Evolutionary conservation across 2,888 invertebrate species (phyloP), one percentile per base, ranked within the genome.

Genomic region (Lutraria lutraria): DNA sequence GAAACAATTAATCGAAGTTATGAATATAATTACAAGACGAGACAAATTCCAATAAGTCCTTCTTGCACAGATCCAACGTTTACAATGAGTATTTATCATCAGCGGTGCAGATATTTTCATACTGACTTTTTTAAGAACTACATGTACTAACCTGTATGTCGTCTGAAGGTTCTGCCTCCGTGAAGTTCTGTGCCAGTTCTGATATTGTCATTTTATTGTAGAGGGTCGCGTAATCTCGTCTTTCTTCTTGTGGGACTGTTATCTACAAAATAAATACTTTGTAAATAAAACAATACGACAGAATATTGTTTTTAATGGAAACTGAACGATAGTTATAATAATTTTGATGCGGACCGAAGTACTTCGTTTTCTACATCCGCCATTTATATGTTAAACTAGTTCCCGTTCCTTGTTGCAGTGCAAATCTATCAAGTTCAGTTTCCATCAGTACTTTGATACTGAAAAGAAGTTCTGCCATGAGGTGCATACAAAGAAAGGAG

Each of bases 141-240:
- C n/a, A n/a, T n/a, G 16, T 21, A 29, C 31, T 19, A 82, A 91
- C 92, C 90, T 89, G 87, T 68, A 92, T 86, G 4, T 79, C 13
- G 25, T 84, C 89, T 0, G 54, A 16, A 10, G 81, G 21, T 13
- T n/a, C 72, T 15, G 93, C 90, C 54, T 92, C 90, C 15, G 92
- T 97, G 0, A 98, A 98, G 90, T 97, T 97, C 34, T 97, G 97
- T 95, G 98, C 98, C 94, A 99, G 97, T 81, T 98, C 98, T 0
- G 97, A 97, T 8, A 99, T 97, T 0, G 98, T 98, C 97, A 98
- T 98, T 13, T 98, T 97, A 96, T 99, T 98, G 95, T 99, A 99
- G 88, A 98, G 97, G 13, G 98, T 98, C 95, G 99, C 99, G 95
- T 99, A 99, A 96, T 99, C 99, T 96, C 99, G 98, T 92, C 99